Evolutionary conservation across 2,113 vertebrate species (phyloP).

Genomic region (Atherinomorus stipes): DNA sequence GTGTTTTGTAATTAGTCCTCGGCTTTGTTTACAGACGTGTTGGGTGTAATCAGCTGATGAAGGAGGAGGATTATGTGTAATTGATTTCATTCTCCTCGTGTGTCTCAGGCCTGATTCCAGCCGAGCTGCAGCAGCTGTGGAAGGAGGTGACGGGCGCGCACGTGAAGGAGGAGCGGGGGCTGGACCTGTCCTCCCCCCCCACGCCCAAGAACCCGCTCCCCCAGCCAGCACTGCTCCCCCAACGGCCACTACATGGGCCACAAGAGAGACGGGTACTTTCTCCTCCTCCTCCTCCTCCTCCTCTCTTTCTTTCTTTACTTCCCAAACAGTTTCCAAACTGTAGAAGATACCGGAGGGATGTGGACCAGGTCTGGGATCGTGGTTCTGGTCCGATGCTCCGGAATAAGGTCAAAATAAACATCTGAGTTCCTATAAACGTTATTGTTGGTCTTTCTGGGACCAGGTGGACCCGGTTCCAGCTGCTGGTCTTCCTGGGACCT

Average conservation of each 20-base stretch:
- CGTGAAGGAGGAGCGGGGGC: slow-evolving; percentile 91
- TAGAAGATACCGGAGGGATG: too few relatives aligned
- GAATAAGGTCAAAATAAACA: too few relatives aligned
- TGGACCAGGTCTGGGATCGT: too few relatives aligned
- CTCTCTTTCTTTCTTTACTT: slow-evolving; percentile 5
- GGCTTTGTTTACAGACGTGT: slow-evolving; percentile 97
- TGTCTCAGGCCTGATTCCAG: slow-evolving; percentile 99
- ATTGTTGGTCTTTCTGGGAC: too few relatives aligned
- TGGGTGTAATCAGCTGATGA: slow-evolving; percentile 97
- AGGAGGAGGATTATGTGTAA: slow-evolving; percentile 99
- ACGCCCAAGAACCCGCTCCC: slow-evolving; percentile 91
- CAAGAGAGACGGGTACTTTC: slow-evolving; percentile 96
- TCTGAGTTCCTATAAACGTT: too few relatives aligned
- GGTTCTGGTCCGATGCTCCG: too few relatives aligned
- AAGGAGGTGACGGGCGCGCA: slow-evolving; percentile 95
- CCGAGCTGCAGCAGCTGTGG: slow-evolving; percentile 99
- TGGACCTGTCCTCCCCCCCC: slow-evolving; percentile 94
- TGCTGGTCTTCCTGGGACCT: too few relatives aligned
- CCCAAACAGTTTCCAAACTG: slow-evolving; percentile 47
- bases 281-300: background rate
- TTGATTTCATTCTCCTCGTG: slow-evolving; percentile 99
- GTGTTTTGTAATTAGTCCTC: slow-evolving; percentile 88
- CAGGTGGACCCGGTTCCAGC: too few relatives aligned
- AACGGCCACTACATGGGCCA: slow-evolving; percentile 95
- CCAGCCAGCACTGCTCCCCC: slow-evolving; percentile 94